These are phyloP conservation scores for Umimayanthus chanpuru DNA, from an alignment of 92 coral and sea anemone species.

Conservation along the genomic window DNA sequence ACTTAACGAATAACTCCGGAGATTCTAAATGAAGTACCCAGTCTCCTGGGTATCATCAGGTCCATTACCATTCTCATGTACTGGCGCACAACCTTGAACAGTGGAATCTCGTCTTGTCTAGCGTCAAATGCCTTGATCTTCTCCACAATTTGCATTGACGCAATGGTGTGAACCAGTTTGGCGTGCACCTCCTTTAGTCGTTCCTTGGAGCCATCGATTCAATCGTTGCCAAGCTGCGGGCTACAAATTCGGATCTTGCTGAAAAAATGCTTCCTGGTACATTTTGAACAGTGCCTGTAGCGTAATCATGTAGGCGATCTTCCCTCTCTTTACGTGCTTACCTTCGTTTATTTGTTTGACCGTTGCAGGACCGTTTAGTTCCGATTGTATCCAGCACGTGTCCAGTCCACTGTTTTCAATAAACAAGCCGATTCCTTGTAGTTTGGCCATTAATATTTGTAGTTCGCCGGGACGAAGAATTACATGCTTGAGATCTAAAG, in stretches of 20 bases:
- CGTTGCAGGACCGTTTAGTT: conserved; percentile 47
- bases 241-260: neutral
- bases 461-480: conserved; percentile 61
- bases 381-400: conserved; percentile 41
- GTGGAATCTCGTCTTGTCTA: neutral
- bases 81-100: neutral
- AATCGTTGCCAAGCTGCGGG: neutral
- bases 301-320: conserved; percentile 47
- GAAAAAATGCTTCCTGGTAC: conserved; percentile 49
- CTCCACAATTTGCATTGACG: neutral
- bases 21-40: too few species aligned
- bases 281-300: conserved; percentile 44
- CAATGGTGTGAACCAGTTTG: neutral
- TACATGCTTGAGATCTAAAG: conserved; percentile 46
- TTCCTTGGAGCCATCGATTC: conserved; percentile 2
- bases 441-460: conserved; percentile 49
- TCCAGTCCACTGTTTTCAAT: conserved; percentile 25
- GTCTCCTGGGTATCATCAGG: neutral
- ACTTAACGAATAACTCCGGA: too few species aligned
- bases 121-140: neutral
- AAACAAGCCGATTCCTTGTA: conserved; percentile 34
- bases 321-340: conserved; percentile 61
- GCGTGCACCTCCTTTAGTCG: conserved; percentile 29
- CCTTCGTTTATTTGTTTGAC: conserved; percentile 59
- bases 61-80: neutral